Evolutionary conservation across 2,888 invertebrate species (phyloP).

Genomic region (Ischnura elegans): DNA sequence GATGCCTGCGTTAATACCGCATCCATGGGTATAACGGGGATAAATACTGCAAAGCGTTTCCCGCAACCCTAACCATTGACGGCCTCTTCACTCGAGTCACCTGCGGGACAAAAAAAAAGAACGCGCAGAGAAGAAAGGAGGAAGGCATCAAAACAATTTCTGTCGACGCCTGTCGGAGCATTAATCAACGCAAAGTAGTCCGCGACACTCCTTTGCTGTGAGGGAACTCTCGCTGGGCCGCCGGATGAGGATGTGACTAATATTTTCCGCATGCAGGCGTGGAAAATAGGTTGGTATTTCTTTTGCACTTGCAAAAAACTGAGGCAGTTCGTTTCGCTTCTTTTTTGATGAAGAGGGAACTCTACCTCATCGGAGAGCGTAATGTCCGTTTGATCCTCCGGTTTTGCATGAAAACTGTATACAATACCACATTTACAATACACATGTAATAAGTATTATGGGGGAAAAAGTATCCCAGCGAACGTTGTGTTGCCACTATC

Average conservation of each 20-base stretch:
- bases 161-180: neutral
- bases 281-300: neutral
- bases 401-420: too few relatives aligned
- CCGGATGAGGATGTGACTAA: neutral
- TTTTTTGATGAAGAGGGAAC: too few relatives aligned
- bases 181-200: neutral
- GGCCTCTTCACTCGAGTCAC: neutral
- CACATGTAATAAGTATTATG: too few relatives aligned
- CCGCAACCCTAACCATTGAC: neutral
- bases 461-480: too few relatives aligned
- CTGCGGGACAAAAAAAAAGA: neutral
- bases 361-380: too few relatives aligned
- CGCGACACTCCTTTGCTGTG: neutral
- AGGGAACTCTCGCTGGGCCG: neutral
- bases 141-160: neutral
- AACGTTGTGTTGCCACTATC: too few relatives aligned
- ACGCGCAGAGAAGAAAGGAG: too few relatives aligned
- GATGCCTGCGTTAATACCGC: neutral
- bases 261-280: neutral
- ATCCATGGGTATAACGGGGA: neutral
- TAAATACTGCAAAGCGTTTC: neutral
- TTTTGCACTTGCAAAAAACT: neutral
- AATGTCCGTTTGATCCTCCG: too few relatives aligned
- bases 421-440: too few relatives aligned
- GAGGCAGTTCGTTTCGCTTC: neutral